Conservation (phyloP, 2,113 vertebrate species). For the Notarius lentiginosus region DNA sequence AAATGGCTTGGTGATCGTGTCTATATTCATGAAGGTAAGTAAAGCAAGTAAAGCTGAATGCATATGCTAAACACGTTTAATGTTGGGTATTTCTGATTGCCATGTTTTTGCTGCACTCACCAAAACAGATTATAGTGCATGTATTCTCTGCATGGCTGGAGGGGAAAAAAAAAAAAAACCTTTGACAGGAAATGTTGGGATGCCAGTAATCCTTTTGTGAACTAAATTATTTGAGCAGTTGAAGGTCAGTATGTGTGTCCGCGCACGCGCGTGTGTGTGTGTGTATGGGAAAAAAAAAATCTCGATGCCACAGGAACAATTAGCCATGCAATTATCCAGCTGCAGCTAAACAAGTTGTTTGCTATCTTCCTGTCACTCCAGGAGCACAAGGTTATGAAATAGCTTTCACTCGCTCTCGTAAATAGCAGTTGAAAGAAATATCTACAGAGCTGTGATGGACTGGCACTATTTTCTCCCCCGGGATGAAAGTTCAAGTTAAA, state of each 20-base stretch:
- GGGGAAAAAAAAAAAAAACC: neutral
- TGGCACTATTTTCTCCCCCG: neutral
- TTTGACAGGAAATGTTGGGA: neutral
- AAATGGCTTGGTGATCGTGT: slow-evolving; percentile 95
- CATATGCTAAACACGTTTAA: neutral
- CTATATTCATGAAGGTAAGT: slow-evolving; percentile 99
- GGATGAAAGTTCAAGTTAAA: slow-evolving; percentile 41
- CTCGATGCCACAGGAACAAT: slow-evolving; percentile 54
- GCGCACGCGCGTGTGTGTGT: neutral
- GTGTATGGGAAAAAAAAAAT: neutral
- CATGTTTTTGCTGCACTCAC: neutral
- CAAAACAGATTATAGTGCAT: neutral
- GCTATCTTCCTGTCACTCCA: slow-evolving; percentile 50
- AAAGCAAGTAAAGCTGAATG: neutral
- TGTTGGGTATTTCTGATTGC: neutral
- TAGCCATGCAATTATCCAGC: slow-evolving; percentile 59
- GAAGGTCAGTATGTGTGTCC: neutral
- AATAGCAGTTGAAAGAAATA: slow-evolving; percentile 27
- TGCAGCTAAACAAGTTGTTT: slow-evolving; percentile 42
- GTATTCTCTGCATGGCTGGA: neutral
- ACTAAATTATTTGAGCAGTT: slow-evolving; percentile 35
- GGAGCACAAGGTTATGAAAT: slow-evolving; percentile 38
- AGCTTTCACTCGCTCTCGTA: slow-evolving; percentile 20
- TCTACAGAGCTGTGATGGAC: slow-evolving; percentile 27
- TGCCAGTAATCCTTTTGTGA: slow-evolving; percentile 27